These are phyloP conservation scores for Penaeus vannamei DNA, from an alignment of 1,140 invertebrate genomes.

Conservation along the genomic window DNA sequence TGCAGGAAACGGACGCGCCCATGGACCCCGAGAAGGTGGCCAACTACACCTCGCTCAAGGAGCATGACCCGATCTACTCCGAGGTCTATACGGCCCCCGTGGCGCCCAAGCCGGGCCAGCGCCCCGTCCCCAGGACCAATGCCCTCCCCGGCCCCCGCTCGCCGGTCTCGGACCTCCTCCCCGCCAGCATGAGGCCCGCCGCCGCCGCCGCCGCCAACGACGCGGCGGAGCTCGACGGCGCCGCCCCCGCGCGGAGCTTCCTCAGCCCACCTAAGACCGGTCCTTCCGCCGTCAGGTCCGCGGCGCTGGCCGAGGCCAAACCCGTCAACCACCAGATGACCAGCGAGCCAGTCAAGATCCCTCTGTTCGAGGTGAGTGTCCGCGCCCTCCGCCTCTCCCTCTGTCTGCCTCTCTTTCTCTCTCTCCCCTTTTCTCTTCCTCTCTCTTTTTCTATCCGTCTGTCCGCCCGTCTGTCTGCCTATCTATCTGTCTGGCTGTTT, in stretches of 20 bases:
- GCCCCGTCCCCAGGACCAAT: slow-evolving; percentile 46
- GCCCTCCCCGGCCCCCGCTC: slow-evolving; percentile 44
- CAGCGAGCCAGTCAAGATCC: slow-evolving; percentile 50
- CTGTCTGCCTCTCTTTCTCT: background rate
- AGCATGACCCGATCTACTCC: slow-evolving; percentile 67
- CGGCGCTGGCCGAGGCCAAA: slow-evolving; percentile 60
- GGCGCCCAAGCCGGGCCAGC: slow-evolving; percentile 48
- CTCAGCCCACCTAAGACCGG: slow-evolving; percentile 48
- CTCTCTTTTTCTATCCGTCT: too few relatives aligned
- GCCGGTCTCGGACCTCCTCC: slow-evolving; percentile 61
- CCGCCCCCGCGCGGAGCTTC: slow-evolving; percentile 3
- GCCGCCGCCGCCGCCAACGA: background rate
- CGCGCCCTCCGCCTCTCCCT: background rate
- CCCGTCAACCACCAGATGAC: slow-evolving; percentile 37
- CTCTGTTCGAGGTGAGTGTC: slow-evolving; percentile 64
- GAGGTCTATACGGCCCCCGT: slow-evolving; percentile 64
- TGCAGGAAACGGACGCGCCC: slow-evolving; percentile 63
- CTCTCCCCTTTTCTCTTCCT: background rate
- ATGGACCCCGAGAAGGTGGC: slow-evolving; percentile 59
- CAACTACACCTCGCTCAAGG: slow-evolving; percentile 57
- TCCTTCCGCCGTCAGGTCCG: slow-evolving; percentile 56
- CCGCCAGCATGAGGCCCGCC: slow-evolving; percentile 31
- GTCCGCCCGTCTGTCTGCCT: background rate
- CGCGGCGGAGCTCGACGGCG: background rate
- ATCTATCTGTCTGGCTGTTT: background rate